Evolutionary conservation across 2,113 vertebrate species (phyloP), one percentile per base, ranked within the genome.

Genomic region (Apus apus): DNA sequence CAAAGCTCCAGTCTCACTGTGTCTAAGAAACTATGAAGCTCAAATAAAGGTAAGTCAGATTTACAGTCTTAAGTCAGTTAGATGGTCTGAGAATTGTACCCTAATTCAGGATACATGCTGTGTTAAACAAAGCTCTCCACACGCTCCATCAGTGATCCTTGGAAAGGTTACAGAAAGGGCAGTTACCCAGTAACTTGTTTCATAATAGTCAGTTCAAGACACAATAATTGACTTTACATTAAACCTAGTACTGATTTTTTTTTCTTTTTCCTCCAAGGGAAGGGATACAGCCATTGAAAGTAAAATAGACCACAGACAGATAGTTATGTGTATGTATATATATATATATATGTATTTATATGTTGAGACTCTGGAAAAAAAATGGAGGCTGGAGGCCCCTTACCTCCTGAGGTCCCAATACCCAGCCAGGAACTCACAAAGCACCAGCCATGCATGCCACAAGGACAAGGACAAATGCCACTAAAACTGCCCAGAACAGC

Each of bases 401-500:
- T 34, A 34, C 22, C 68, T 57, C 43, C 22, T 30, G 54, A 53
- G 32, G 14, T 48, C 34, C 30, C 45, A 45, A 12, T 27, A 29
- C 22, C 26, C 12, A 20, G 20, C 38, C 50, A 65, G 46, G 32
- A 38, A 45, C 16, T 15, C 23, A 3, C 48, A 40, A 12, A 29
- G 12, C 5, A 9, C 43, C 66, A 89, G 26, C 34, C 7, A n/a
- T 0, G 0, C 2, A 5, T 86, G 43, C 30, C 32, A 23, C 32
- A 46, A 29, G 20, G 15, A 23, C 32, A 46, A 29, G 20, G 15
- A 61, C 15, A 40, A 66, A 66, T 2, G 5, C 4, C 32, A 27
- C 15, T 81, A 7, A 8, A 61, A 77, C n/a, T n/a, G 22, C 14
- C 19, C 36, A 48, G 10, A 73, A 73, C 8, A 36, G n/a, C 48